These are phyloP conservation scores for Aphis gossypii DNA, from an alignment of 1,140 invertebrate species.

Conservation along the genomic window DNA sequence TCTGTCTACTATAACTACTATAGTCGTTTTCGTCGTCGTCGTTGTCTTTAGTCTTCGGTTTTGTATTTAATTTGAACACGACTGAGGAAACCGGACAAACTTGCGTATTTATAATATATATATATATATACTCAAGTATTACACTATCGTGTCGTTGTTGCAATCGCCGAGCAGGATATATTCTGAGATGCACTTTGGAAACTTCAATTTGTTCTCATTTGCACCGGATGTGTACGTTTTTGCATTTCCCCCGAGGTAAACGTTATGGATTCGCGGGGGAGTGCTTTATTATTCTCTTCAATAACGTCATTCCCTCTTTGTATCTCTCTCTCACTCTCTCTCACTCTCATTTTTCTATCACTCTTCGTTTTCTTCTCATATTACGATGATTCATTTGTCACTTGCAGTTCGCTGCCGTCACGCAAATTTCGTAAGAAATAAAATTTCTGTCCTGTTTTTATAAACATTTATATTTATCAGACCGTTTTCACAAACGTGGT, in stretches of 20 bases:
- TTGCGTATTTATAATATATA: not conserved
- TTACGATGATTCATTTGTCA: not conserved
- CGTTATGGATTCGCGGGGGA: not conserved
- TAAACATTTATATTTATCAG: not conserved
- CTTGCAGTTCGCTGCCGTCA: not conserved
- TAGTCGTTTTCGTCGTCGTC: not conserved
- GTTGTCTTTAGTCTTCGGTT: not conserved
- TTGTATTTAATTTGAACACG: not conserved
- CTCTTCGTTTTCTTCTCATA: not conserved
- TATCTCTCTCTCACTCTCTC: not conserved
- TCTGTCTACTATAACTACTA: not conserved
- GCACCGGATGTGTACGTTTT: slow-evolving; percentile 17
- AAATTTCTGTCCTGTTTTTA: not conserved
- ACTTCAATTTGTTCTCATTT: slow-evolving; percentile 44
- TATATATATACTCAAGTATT: not conserved
- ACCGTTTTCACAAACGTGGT: not conserved
- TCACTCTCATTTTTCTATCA: not conserved
- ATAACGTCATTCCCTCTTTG: not conserved
- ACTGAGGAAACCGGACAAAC: not conserved
- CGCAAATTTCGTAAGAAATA: not conserved
- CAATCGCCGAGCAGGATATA: not conserved
- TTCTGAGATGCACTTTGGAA: slow-evolving; percentile 17
- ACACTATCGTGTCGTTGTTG: not conserved
- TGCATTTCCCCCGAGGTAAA: slow-evolving; percentile 45
- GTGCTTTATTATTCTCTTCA: not conserved